Base-by-base conservation (phyloP, 2,888 invertebrate genomes). In the Lasius fuliginosus region DNA sequence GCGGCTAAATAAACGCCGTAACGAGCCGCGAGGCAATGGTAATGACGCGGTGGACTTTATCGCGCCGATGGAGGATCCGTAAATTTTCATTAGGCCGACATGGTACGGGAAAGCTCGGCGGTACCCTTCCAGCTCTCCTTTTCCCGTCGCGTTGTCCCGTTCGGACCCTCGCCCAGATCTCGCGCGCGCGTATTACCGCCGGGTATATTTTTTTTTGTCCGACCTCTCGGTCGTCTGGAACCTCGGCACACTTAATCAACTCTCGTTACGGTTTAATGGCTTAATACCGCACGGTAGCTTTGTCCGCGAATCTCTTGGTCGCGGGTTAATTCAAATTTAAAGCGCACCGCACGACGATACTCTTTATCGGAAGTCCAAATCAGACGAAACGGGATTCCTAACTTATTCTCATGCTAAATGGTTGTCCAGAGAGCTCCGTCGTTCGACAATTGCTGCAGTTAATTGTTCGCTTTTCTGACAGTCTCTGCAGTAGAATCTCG, bases 291-390 rank as follows among this genome's bases (percentile, higher is more conserved):
- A 86, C 46, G 36, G 85, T 90, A 90, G 91, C 92, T 92, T 92
- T 92, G 92, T 92, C 88, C 92, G 83, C 73, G 84, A 85, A 85
- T 89, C 85, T 86, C 82, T 74, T 82, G 86, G 87, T 87, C 83
- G 88, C 79, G 87, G 83, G 88, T 89, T 92, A 92, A 92, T 91
- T 90, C 90, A 87, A 92, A 92, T 92, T 92, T 92, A 92, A 92
- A 92, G 90, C 89, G 83, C 69, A 74, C 81, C 75, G 64, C 85
- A 56, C 87, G 75, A 83, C 88, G 79, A 83, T 87, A 84, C 88
- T 88, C 86, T 87, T 88, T 73, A 58, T 65, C 84, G 33, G 82
- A 1, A 30, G 46, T 65, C 65, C 64, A 56, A 69, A 64, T 79
- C 62, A 68, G 69, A 60, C 53, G 58, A 27, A 64, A 64, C 40